Conservation (phyloP, 2,888 invertebrate species). For the Drosophila flavopinicola region DNA sequence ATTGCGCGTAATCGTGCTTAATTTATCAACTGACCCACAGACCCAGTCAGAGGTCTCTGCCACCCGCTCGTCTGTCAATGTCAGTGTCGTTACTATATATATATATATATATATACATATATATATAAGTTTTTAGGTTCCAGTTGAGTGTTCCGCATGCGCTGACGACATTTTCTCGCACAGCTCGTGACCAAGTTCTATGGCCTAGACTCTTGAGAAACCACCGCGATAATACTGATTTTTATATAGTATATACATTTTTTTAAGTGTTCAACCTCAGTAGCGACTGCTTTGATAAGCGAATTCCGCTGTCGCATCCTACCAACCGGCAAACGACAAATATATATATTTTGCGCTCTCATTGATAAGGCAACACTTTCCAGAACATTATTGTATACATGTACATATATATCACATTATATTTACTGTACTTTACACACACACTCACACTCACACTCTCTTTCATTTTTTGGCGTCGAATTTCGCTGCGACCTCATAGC, state of each 20-base stretch:
- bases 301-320: constrained; percentile 23
- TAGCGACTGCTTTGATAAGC: constrained; percentile 27
- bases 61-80: constrained; percentile 18
- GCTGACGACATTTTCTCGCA: background rate
- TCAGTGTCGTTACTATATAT: constrained; percentile 25
- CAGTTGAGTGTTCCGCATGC: too few species aligned
- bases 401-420: constrained; percentile 22
- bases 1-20: constrained; percentile 63
- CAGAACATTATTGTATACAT: constrained; percentile 25
- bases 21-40: constrained; percentile 72
- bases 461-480: constrained; percentile 41
- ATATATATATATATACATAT: too few species aligned
- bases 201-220: constrained; percentile 17
- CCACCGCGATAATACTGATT: background rate
- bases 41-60: constrained; percentile 39
- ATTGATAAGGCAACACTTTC: constrained; percentile 53
- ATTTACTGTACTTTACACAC: constrained; percentile 33
- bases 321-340: constrained; percentile 4
- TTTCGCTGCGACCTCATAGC: constrained; percentile 63
- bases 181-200: background rate
- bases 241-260: too few species aligned
- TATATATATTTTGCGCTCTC: constrained; percentile 19
- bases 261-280: constrained; percentile 7
- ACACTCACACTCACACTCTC: too few species aligned
- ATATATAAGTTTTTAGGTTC: too few species aligned